These are phyloP conservation scores for Meteorus colon DNA, from an alignment of 2,888 invertebrate genomes.

Conservation along the genomic window DNA sequence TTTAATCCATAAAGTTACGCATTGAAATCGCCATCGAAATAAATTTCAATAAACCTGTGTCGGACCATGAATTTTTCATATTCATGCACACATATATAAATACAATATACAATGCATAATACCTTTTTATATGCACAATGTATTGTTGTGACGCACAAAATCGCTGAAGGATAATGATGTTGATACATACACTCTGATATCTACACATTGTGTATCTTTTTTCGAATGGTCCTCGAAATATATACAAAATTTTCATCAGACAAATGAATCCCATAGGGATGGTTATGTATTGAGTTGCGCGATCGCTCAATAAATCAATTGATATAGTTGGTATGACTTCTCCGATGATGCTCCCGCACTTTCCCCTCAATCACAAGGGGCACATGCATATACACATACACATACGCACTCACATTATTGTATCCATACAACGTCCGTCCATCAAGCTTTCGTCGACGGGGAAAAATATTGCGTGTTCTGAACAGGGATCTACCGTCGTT, in stretches of 20 bases:
- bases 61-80: slow-evolving; percentile 27
- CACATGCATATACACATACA: not conserved
- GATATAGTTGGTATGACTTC: slow-evolving; percentile 41
- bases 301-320: slow-evolving; percentile 54
- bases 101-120: not conserved
- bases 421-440: slow-evolving; percentile 46
- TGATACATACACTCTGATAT: not conserved
- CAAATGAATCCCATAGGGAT: not conserved
- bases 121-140: no score
- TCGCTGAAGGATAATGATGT: not conserved
- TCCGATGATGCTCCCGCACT: slow-evolving; percentile 44
- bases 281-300: slow-evolving; percentile 27
- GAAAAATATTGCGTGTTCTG: not conserved
- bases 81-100: not conserved
- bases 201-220: not conserved
- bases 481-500: slow-evolving; percentile 19
- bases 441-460: slow-evolving; percentile 48
- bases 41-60: slow-evolving; percentile 34
- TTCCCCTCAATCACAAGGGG: slow-evolving; percentile 36
- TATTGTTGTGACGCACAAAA: slow-evolving; percentile 15
- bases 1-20: slow-evolving; percentile 33
- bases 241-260: slow-evolving; percentile 44
- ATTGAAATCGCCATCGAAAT: slow-evolving; percentile 27
- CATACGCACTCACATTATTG: slow-evolving; percentile 24
- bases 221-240: not conserved